Evolutionary conservation across 2,113 vertebrate genomes (phyloP).

Genomic region (Actenoides hombroni): DNA sequence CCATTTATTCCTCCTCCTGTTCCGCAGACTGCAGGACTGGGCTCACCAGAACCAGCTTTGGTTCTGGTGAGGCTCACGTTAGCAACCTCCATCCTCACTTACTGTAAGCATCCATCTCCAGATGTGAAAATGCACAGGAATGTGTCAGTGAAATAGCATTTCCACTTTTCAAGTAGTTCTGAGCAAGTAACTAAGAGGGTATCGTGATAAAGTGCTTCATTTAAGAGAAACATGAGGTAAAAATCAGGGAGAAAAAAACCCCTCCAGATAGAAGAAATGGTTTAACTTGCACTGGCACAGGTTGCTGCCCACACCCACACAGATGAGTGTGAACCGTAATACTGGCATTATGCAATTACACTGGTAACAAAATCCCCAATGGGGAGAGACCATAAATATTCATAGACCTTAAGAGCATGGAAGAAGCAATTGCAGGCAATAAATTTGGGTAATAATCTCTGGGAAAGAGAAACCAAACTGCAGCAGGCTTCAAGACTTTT

Average conservation of each 20-base stretch:
- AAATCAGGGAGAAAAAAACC: background rate
- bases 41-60: background rate
- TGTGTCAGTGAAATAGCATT: background rate
- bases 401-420: background rate
- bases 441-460: background rate
- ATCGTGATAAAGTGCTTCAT: background rate
- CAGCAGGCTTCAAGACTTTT: background rate
- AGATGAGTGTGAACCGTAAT: background rate
- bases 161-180: background rate
- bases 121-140: background rate
- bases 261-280: background rate
- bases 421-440: background rate
- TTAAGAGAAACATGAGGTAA: background rate
- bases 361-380: background rate
- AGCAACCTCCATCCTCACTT: background rate
- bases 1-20: background rate
- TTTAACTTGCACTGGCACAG: background rate
- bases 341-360: background rate
- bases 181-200: background rate
- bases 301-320: background rate
- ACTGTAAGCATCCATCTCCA: background rate
- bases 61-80: background rate
- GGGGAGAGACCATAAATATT: background rate
- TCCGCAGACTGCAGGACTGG: background rate
- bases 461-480: background rate